Evolutionary conservation across 2,113 vertebrate species (phyloP).

Genomic region (Notiomystis cincta): DNA sequence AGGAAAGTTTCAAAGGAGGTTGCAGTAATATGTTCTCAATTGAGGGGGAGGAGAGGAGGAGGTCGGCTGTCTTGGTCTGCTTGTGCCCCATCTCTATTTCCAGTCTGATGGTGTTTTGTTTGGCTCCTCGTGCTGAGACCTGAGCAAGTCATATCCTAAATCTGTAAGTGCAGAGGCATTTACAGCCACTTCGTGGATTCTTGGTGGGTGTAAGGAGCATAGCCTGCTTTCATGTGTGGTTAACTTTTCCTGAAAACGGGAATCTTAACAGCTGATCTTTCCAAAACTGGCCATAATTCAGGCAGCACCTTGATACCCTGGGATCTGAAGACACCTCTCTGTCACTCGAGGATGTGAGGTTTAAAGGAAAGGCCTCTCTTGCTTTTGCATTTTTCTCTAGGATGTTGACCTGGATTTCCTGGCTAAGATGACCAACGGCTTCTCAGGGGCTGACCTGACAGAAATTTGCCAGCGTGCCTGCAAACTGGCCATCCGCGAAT

Average conservation of each 20-base stretch:
- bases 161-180: background rate
- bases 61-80: background rate
- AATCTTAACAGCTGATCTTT: background rate
- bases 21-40: background rate
- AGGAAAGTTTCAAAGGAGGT: background rate
- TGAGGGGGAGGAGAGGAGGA: background rate
- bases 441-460: slow-evolving; percentile 95
- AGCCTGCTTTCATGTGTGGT: background rate
- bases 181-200: accelerated
- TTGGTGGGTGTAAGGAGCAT: background rate
- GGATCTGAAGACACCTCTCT: background rate
- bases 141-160: background rate
- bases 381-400: slow-evolving; percentile 48
- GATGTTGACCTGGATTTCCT: slow-evolving; percentile 95
- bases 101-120: background rate
- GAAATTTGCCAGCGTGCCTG: slow-evolving; percentile 98
- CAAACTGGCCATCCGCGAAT: slow-evolving; percentile 95
- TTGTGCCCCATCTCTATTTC: background rate
- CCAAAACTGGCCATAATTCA: background rate
- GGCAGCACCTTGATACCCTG: background rate
- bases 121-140: background rate
- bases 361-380: background rate
- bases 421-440: slow-evolving; percentile 98
- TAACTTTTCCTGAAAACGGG: background rate
- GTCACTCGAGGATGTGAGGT: background rate